Base-by-base conservation (phyloP, 2,113 vertebrate genomes). In the Sminthopsis crassicaudata region DNA sequence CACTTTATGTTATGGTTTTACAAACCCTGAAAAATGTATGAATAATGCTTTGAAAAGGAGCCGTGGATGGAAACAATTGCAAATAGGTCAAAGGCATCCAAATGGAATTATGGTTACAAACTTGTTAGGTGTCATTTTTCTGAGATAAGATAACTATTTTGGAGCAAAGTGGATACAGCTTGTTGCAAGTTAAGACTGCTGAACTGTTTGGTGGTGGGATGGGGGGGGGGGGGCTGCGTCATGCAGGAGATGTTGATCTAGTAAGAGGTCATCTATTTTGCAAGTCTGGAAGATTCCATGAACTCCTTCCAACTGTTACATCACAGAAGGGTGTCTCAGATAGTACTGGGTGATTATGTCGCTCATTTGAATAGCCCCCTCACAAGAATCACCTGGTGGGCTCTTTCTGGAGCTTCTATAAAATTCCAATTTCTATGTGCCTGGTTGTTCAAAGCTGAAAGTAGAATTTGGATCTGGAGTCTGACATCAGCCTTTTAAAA, bases 271-370 rank as follows among this genome's bases (percentile, higher is more conserved):
- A 0, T 96, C 90, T 53, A 7, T 97, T 97, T 97, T 96, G 95
- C 95, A 97, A 93, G 96, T 84, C 91, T 94, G 97, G 98, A 98
- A 98, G 95, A 97, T 97, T 98, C 96, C 96, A 60, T 96, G 93
- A 94, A 55, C 91, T n/a, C 55, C 93, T 96, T 94, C 90, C 96
- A 96, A 95, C 91, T 93, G 94, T 97, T 95, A 94, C 95, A 51
- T 95, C 97, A 95, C 2, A 89, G 46, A 95, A 53, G 48, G 92
- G 36, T 93, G 48, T 92, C 92, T 94, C 52, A 53, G 96, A 95
- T 92, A 0, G 8, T 24, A 50, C 19, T 42, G 94, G 67, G 90
- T 46, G 57, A 91, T 46, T 51, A 57, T 50, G 53, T 90, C 93
- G 92, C 50, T 48, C 10, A 1, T 3, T 42, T 57, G 94, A 94